Conservation (phyloP, 1,140 invertebrate genomes). For the Tenebrio molitor region DNA sequence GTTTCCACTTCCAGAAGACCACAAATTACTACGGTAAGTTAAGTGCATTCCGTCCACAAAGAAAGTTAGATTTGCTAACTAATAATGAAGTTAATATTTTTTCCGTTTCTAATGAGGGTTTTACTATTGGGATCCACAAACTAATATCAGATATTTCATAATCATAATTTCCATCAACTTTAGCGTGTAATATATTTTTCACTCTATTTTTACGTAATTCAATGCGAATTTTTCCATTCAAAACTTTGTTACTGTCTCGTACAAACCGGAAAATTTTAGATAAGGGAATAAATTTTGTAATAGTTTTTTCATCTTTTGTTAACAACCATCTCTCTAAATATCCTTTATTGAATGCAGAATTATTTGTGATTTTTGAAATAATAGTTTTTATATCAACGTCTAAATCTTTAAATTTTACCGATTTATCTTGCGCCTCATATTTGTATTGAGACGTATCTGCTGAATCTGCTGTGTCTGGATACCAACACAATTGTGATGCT, state of each 20-base stretch:
- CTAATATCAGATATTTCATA: no score
- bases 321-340: slow-evolving; percentile 39
- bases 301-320: slow-evolving; percentile 38
- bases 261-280: slow-evolving; percentile 41
- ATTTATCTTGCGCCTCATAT: slow-evolving; percentile 44
- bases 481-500: slow-evolving; percentile 45
- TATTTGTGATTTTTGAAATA: slow-evolving; percentile 42
- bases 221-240: slow-evolving; percentile 44
- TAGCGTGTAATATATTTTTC: no score
- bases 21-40: neutral
- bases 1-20: no score
- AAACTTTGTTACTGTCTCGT: slow-evolving; percentile 37
- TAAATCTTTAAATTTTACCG: slow-evolving; percentile 45
- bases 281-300: slow-evolving; percentile 40
- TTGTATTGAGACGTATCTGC: slow-evolving; percentile 43
- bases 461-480: slow-evolving; percentile 48
- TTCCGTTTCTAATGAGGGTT: no score
- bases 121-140: no score
- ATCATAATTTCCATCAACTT: no score
- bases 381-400: slow-evolving; percentile 43
- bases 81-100: neutral
- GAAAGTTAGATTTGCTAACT: neutral
- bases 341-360: slow-evolving; percentile 40
- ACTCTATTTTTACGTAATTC: slow-evolving; percentile 43
- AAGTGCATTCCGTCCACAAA: neutral